Base-by-base conservation (phyloP, 1,140 invertebrate species). In the Sycophila sp. region DNA sequence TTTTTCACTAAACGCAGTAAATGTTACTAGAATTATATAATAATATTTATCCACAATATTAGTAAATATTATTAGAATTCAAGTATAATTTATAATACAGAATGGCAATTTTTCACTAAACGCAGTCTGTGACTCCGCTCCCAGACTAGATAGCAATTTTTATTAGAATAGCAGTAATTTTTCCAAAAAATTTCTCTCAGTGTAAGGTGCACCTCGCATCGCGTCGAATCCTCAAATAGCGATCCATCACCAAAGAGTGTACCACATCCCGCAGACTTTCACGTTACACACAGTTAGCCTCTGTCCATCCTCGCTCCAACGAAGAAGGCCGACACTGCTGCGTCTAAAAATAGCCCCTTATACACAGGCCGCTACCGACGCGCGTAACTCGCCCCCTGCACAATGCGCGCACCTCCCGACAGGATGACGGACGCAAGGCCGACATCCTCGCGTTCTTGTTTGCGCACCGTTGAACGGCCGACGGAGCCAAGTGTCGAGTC, bases 401-500 rank as follows among this genome's bases (percentile, higher is more conserved):
- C 28, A 59, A 40, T 34, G 56, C 22, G 22, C 22, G 19, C 22
- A 2, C 4, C 45, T 49, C 8, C 10, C n/a, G n/a, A n/a, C n/a
- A n/a, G n/a, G n/a, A n/a, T n/a, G n/a, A n/a, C n/a, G 34, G 47
- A 26, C 2, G 24, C 40, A 28, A 59, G 36, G 8, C 30, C 26
- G 38, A 15, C 22, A 15, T 32, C 26, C 24, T 17, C 7, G 38
- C 22, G n/a, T 13, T n/a, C 19, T 22, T 22, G 10, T 36, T 34
- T 5, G 15, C 51, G 28, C 24, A 7, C 56, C 34, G 36, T 40
- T 59, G 56, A 59, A 59, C 42, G 42, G 32, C n/a, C 32, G 30
- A 53, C n/a, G n/a, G 28, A 56, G 53, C 32, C 53, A 56, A 56
- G 53, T 56, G 53, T 56, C 53, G n/a, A n/a, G n/a, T n/a, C n/a